Percentiles rank a stretch among this genome's conserved stretches.
Conservation (phyloP, 2,113 vertebrate genomes). For the Pagrus major region DNA sequence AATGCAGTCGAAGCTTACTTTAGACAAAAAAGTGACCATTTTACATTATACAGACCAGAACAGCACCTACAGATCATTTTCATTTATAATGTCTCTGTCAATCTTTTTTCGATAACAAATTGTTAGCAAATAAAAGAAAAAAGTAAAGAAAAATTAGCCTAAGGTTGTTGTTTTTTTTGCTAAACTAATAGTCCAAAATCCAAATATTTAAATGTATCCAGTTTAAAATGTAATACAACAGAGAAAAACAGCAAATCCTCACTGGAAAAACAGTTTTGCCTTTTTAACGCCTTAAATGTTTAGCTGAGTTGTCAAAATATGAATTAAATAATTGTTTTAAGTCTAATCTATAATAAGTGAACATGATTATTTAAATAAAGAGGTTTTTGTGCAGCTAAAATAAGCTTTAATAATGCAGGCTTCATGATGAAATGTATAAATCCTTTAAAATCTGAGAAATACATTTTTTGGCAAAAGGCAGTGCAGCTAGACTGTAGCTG, state of each 20-base stretch:
- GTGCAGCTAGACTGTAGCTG: not conserved
- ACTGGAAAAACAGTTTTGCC: not conserved
- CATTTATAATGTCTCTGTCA: no score
- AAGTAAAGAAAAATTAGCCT: not conserved
- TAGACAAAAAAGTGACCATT: not conserved
- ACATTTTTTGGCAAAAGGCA: slow-evolving; percentile 20
- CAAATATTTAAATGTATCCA: no score
- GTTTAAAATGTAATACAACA: no score
- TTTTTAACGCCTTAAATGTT: not conserved
- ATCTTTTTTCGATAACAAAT: not conserved
- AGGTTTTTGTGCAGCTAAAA: not conserved
- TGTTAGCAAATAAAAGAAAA: not conserved
- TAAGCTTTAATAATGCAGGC: not conserved
- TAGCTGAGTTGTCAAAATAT: not conserved
- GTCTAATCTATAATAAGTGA: not conserved
- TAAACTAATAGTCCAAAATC: no score
- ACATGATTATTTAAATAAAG: not conserved
- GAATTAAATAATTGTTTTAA: not conserved
- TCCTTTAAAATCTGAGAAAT: slow-evolving; percentile 12
- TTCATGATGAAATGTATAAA: slow-evolving; percentile 22
- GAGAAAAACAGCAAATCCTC: not conserved
- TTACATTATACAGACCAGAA: not conserved
- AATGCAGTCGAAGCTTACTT: not conserved
- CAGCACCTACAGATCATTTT: not conserved
- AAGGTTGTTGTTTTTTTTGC: no score